These are phyloP conservation scores for Formica exsecta DNA, from an alignment of 1,140 invertebrate species.

Conservation along the genomic window DNA sequence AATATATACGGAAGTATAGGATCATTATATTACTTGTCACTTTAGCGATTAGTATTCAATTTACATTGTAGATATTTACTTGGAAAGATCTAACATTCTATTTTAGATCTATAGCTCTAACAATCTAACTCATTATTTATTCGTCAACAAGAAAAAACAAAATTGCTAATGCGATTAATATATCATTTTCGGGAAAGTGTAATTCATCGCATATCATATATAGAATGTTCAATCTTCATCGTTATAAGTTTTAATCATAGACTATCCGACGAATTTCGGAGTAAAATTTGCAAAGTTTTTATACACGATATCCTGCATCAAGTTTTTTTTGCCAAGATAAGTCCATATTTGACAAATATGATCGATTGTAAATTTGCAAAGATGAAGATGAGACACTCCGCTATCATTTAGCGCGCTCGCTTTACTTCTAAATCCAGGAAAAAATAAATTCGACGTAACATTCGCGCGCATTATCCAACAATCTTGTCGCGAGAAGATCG, in stretches of 20 bases:
- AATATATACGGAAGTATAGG: not conserved
- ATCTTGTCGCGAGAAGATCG: slow-evolving; percentile 27
- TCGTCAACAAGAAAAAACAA: slow-evolving; percentile 31
- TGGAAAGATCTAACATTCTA: slow-evolving; percentile 18
- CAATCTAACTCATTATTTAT: slow-evolving; percentile 25
- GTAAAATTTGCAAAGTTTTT: not conserved
- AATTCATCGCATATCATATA: slow-evolving; percentile 40
- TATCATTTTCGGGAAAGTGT: slow-evolving; percentile 50
- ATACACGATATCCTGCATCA: not conserved
- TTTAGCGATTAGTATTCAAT: not conserved
- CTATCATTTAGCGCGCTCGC: slow-evolving; percentile 16
- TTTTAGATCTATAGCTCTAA: not conserved
- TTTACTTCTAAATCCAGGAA: slow-evolving; percentile 18
- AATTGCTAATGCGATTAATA: slow-evolving; percentile 59
- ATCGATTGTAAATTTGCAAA: not conserved
- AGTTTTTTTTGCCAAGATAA: not conserved
- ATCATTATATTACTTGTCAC: not conserved
- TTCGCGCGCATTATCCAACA: slow-evolving; percentile 8
- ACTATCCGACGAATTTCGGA: not conserved
- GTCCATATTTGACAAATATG: not conserved
- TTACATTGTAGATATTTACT: slow-evolving; percentile 26
- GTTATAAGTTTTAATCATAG: not conserved
- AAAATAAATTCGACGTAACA: slow-evolving; percentile 18
- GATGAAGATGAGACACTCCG: slow-evolving; percentile 39
- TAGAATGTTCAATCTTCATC: slow-evolving; percentile 47